Evolutionary conservation across 1,140 invertebrate species (phyloP), one percentile per base, ranked within the genome.

Genomic region (Berghia stephanieae): DNA sequence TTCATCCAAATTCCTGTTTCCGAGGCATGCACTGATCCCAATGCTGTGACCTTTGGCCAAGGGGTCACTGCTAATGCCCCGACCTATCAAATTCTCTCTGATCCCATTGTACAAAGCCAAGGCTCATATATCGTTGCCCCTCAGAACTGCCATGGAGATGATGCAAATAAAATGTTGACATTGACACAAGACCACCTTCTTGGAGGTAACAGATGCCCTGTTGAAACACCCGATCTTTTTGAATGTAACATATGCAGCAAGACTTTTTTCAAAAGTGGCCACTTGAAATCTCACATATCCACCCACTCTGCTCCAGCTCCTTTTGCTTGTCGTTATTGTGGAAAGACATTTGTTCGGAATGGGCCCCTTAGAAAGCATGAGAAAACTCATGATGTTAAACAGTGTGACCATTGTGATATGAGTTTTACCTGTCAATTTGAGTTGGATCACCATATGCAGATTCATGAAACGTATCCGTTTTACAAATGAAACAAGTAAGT

Each of bases 361-460:
- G 68, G 60, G 24, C 67, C 74, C 68, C 52, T 76, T 34, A n/a
- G 74, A 10, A 76, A 76, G 27, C 74, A 76, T 68, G 74, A 76
- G 42, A 76, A 76, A 68, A 76, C 74, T 16, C 74, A 76, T 63
- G 34, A 76, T 63, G 34, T 76, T 27, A 76, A 76, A 31, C 16
- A 63, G 38, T 76, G 74, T 31, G 68, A 76, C 31, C 67, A 67
- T n/a, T 76, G 74, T 76, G 74, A 76, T 76, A 46, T 44, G 3
- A 60, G 38, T 68, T 76, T 76, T 76, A 46, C 38, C 18, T 38
- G 52, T 27, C 67, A 76, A 49, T 76, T 67, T 49, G 74, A 76
- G 27, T 38, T 76, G 24, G 74, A 76, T 43, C n/a, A 67, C 1
- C 74, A 76, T 36, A 66, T 76, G 57, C 40, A 76, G 24, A 76